Percentiles rank a stretch among this genome's conserved stretches.
These are phyloP conservation scores for Clitarchus hookeri DNA, from an alignment of 2,888 invertebrate genomes.

Conservation along the genomic window DNA sequence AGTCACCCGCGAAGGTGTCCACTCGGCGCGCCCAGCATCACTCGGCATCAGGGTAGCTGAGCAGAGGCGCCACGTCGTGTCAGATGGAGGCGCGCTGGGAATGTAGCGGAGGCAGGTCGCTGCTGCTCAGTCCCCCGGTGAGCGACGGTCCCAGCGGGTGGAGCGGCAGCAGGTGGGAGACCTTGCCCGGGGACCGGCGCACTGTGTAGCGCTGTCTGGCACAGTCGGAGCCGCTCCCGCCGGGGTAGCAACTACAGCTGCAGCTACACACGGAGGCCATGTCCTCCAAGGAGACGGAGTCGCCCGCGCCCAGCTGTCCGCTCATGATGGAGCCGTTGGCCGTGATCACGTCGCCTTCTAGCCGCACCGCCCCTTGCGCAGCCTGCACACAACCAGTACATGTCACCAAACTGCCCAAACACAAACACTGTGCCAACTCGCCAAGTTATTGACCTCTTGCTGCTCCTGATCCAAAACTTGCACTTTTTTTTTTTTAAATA, in stretches of 20 bases:
- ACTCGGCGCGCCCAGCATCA: neutral
- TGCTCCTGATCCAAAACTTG: too few species aligned
- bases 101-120: constrained; percentile 51
- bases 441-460: neutral
- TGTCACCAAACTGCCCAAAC: constrained; percentile 26
- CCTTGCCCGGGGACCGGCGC: constrained; percentile 59
- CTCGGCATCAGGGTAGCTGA: neutral
- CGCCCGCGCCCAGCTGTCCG: constrained; percentile 58
- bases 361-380: constrained; percentile 89
- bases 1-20: too few species aligned
- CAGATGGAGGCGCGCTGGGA: constrained; percentile 55
- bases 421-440: neutral
- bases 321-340: constrained; percentile 89
- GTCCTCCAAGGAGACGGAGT: constrained; percentile 51
- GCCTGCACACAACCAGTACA: constrained; percentile 63
- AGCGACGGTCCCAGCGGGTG: constrained; percentile 50
- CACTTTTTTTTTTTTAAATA: too few species aligned
- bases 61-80: constrained; percentile 40
- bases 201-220: constrained; percentile 58
- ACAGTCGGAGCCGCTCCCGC: constrained; percentile 47
- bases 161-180: constrained; percentile 59
- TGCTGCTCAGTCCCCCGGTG: constrained; percentile 37
- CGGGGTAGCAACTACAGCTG: constrained; percentile 55
- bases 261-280: constrained; percentile 57
- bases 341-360: constrained; percentile 97